Evolutionary conservation across 2,888 invertebrate genomes (phyloP).

Genomic region (Drosophila diplacantha): DNA sequence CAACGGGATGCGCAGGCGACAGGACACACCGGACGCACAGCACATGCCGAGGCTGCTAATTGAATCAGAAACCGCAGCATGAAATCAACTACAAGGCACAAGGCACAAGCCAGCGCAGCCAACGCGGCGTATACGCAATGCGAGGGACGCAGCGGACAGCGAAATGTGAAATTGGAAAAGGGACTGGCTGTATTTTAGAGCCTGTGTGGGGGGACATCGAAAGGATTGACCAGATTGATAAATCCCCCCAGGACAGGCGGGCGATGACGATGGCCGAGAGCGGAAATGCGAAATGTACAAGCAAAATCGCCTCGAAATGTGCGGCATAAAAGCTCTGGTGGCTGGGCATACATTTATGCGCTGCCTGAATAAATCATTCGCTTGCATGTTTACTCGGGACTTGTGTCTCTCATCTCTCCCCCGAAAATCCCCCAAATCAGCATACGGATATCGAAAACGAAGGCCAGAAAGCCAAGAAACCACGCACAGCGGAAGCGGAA

Average conservation of each 20-base stretch:
- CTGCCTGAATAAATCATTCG: slow-evolving; percentile 40
- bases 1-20: slow-evolving; percentile 11
- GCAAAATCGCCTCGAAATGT: background rate
- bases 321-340: slow-evolving; percentile 15
- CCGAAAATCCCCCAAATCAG: background rate
- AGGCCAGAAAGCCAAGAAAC: background rate
- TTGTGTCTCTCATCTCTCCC: background rate
- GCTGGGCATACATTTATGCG: slow-evolving; percentile 29
- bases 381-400: slow-evolving; percentile 12
- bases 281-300: slow-evolving; percentile 9
- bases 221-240: slow-evolving; percentile 36
- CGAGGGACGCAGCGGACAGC: background rate
- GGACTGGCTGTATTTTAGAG: slow-evolving; percentile 21
- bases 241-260: slow-evolving; percentile 8
- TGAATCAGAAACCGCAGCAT: slow-evolving; percentile 59
- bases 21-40: background rate
- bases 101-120: slow-evolving; percentile 18
- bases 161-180: slow-evolving; percentile 14
- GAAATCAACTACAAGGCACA: slow-evolving; percentile 35
- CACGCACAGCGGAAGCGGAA: slow-evolving; percentile 14
- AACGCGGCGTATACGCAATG: slow-evolving; percentile 27
- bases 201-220: background rate
- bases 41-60: slow-evolving; percentile 46
- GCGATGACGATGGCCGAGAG: slow-evolving; percentile 6
- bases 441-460: background rate